These are phyloP conservation scores for Stomatorhinus walkeri DNA, from an alignment of 2,797 vertebrate genomes.

Conservation along the genomic window DNA sequence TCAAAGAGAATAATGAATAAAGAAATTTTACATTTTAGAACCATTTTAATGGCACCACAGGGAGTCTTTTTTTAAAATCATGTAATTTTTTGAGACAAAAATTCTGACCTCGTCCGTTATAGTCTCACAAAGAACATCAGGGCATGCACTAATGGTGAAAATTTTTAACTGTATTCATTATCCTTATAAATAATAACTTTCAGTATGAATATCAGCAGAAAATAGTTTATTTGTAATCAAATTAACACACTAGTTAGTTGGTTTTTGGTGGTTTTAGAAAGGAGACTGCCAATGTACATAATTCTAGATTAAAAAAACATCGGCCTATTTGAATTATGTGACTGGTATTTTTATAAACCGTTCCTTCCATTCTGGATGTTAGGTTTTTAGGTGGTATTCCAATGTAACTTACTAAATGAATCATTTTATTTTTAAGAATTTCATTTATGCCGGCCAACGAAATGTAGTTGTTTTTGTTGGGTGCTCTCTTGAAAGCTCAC, in stretches of 20 bases:
- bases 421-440: background rate
- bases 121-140: background rate
- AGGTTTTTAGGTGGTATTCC: background rate
- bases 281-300: background rate
- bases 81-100: background rate
- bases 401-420: background rate
- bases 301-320: background rate
- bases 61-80: background rate
- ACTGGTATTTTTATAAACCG: background rate
- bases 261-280: background rate
- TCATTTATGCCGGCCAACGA: background rate
- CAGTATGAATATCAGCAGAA: background rate
- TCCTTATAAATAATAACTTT: background rate
- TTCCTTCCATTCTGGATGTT: background rate
- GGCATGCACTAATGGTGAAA: background rate
- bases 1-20: background rate
- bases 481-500: slow-evolving; percentile 33
- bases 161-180: background rate
- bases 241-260: background rate
- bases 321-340: background rate
- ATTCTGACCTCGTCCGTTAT: background rate
- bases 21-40: slow-evolving; percentile 20
- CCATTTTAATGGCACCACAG: background rate
- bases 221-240: background rate
- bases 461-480: slow-evolving; percentile 34